A percentile compares a stretch with the other conserved stretches of the same genome.
These are phyloP conservation scores for Rhinatrema bivittatum DNA, from an alignment of 2,797 vertebrate genomes.

Conservation along the genomic window DNA sequence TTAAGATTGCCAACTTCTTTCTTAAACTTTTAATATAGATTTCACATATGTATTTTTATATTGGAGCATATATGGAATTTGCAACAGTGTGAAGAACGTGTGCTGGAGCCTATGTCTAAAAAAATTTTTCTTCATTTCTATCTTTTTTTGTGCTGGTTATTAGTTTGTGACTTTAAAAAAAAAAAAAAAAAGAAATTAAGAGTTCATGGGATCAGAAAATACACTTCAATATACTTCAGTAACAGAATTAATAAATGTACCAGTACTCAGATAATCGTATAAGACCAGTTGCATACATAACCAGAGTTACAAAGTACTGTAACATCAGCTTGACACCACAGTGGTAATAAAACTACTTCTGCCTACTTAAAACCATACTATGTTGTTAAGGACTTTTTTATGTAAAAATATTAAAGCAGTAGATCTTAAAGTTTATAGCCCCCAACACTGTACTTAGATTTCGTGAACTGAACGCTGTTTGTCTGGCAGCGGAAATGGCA, in stretches of 20 bases:
- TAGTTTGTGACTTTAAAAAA: not conserved
- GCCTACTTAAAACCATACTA: conserved; percentile 25
- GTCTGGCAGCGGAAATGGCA: conserved; percentile 11
- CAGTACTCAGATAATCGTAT: conserved; percentile 16
- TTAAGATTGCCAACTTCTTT: conserved; percentile 35
- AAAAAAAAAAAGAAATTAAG: conserved; percentile 2
- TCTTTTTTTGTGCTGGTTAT: conserved; percentile 12
- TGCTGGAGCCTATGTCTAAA: conserved; percentile 11
- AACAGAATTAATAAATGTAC: conserved; percentile 17
- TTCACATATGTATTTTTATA: conserved; percentile 14
- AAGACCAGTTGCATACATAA: conserved; percentile 34
- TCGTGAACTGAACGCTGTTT: conserved; percentile 20
- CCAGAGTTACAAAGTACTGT: conserved; percentile 17
- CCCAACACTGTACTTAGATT: conserved; percentile 34
- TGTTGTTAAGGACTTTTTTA: conserved; percentile 34
- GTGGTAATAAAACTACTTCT: conserved; percentile 29
- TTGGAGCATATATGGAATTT: conserved; percentile 26
- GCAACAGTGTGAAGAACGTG: conserved; percentile 20
- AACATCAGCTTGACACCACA: conserved; percentile 30
- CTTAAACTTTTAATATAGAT: conserved; percentile 35
- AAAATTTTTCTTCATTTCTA: not conserved
- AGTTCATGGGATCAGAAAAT: conserved; percentile 15
- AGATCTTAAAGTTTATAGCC: conserved; percentile 33
- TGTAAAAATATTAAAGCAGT: conserved; percentile 32
- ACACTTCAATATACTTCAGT: conserved; percentile 1